Conservation (phyloP, 2,888 invertebrate species). For the Myopa tessellatipennis region DNA sequence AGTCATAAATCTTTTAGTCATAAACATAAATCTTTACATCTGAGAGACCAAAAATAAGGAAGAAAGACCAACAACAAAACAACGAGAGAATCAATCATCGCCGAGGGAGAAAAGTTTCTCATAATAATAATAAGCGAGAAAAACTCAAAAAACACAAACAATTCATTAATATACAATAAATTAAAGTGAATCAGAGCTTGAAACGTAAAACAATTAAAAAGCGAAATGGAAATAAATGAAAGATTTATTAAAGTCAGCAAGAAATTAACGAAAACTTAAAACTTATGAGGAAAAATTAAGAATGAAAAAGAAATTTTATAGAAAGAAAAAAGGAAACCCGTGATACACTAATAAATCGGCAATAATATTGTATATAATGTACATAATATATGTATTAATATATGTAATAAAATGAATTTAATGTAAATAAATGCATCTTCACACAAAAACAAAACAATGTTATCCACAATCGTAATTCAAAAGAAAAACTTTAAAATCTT, state of each 20-base stretch:
- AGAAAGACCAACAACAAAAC: background rate
- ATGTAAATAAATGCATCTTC: background rate
- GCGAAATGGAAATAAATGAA: background rate
- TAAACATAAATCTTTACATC: background rate
- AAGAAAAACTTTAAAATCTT: background rate
- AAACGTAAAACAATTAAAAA: background rate
- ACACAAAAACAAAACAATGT: background rate
- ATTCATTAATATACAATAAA: background rate
- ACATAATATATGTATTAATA: background rate
- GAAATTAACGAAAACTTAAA: background rate
- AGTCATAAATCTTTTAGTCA: too few species aligned
- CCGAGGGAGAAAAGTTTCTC: background rate
- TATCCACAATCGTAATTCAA: background rate
- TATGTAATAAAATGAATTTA: background rate
- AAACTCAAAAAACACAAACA: background rate
- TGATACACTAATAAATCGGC: background rate
- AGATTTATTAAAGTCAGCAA: background rate
- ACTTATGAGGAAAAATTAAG: background rate
- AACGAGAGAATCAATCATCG: background rate
- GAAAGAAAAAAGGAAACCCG: background rate
- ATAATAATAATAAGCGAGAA: slow-evolving; percentile 3
- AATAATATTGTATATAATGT: background rate
- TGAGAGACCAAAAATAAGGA: background rate
- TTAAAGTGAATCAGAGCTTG: slow-evolving; percentile 21
- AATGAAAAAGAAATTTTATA: background rate